Conservation (phyloP, 1,140 invertebrate genomes). For the Drosophila busckii region DNA sequence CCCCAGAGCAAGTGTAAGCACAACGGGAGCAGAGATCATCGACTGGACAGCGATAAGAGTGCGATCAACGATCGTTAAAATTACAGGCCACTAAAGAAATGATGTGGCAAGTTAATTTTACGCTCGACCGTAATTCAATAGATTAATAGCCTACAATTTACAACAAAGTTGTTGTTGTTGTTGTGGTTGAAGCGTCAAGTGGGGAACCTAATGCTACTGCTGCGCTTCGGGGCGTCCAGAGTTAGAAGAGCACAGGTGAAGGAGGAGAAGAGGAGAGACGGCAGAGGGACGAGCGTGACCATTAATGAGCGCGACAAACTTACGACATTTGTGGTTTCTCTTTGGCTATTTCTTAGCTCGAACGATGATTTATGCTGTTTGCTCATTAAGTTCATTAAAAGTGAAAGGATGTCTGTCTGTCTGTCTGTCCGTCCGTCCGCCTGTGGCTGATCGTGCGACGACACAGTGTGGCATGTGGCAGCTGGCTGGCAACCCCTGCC, state of each 20-base stretch:
- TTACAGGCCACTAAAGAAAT: slow-evolving; percentile 38
- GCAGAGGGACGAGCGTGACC: slow-evolving; percentile 9
- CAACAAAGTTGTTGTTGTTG: slow-evolving; percentile 31
- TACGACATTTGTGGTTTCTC: slow-evolving; percentile 51
- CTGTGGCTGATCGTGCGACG: slow-evolving; percentile 4
- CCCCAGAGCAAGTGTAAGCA: too few species aligned
- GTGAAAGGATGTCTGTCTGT: slow-evolving; percentile 57
- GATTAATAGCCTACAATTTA: slow-evolving; percentile 47
- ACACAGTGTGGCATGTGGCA: slow-evolving; percentile 9
- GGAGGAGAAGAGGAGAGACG: neutral
- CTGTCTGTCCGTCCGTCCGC: slow-evolving; percentile 15
- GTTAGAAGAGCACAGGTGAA: neutral
- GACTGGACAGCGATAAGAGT: slow-evolving; percentile 11
- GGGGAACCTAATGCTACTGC: slow-evolving; percentile 23
- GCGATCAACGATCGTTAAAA: slow-evolving; percentile 4
- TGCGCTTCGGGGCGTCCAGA: slow-evolving; percentile 18
- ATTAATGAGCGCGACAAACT: slow-evolving; percentile 70
- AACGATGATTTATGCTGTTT: slow-evolving; percentile 64
- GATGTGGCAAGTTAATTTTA: slow-evolving; percentile 68
- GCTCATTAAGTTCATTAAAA: slow-evolving; percentile 72
- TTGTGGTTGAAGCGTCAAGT: slow-evolving; percentile 33
- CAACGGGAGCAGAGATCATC: slow-evolving; percentile 22
- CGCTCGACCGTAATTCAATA: slow-evolving; percentile 50
- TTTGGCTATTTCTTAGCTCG: too few species aligned
- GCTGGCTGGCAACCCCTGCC: slow-evolving; percentile 18